Evolutionary conservation across 2,888 invertebrate genomes (phyloP).

Genomic region (Pristionchus maxplancki): DNA sequence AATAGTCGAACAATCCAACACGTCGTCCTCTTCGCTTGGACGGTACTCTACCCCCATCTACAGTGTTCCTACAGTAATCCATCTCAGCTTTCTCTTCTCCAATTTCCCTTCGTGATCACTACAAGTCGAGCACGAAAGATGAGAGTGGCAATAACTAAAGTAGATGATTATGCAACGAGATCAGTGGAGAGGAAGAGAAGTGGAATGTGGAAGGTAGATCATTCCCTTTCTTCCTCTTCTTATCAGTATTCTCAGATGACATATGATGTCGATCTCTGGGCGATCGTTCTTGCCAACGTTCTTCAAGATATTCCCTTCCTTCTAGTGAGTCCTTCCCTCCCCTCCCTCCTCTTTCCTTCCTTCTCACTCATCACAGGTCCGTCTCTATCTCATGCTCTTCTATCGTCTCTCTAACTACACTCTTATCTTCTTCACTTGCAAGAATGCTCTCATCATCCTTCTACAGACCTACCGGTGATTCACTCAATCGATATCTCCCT

Average conservation of each 20-base stretch:
- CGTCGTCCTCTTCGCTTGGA: constrained; percentile 84
- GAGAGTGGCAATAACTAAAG: constrained; percentile 76
- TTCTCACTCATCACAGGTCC: constrained; percentile 58
- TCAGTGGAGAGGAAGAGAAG: constrained; percentile 53
- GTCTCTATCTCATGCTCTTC: constrained; percentile 88
- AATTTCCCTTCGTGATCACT: constrained; percentile 94
- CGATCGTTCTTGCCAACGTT: constrained; percentile 79
- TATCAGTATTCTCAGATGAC: constrained; percentile 60
- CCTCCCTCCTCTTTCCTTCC: not conserved
- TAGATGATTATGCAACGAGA: constrained; percentile 55
- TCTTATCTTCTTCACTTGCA: constrained; percentile 96
- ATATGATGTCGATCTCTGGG: constrained; percentile 79
- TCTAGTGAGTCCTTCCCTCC: constrained; percentile 54
- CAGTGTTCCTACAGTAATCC: not conserved
- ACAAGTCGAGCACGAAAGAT: constrained; percentile 83
- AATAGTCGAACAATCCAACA: constrained; percentile 84
- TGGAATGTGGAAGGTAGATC: constrained; percentile 39
- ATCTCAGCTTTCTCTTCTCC: constrained; percentile 88
- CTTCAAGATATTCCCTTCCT: constrained; percentile 80
- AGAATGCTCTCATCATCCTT: constrained; percentile 90
- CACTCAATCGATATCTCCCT: constrained; percentile 6
- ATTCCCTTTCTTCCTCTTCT: not conserved
- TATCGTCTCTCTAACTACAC: constrained; percentile 93
- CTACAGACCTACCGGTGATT: constrained; percentile 79
- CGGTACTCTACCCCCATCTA: constrained; percentile 59